A percentile compares a stretch with the other conserved stretches of the same genome.
These are phyloP conservation scores for Eupsilia transversa DNA, from an alignment of 2,888 invertebrate genomes.

Conservation along the genomic window DNA sequence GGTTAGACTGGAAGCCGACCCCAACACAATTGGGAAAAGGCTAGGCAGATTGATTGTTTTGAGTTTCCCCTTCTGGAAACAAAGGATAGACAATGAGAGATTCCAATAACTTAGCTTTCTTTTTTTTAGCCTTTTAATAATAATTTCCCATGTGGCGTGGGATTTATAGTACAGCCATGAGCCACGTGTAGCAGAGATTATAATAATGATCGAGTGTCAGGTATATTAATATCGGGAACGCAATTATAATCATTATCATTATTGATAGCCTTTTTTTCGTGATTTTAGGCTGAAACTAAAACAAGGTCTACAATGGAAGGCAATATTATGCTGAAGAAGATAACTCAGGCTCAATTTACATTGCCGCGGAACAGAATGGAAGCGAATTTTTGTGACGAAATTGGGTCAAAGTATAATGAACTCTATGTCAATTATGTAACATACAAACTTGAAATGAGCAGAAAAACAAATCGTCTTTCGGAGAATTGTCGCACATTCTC, in stretches of 20 bases:
- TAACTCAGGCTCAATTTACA: too few relatives aligned
- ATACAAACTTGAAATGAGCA: too few relatives aligned
- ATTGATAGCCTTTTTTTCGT: not conserved
- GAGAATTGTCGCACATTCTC: too few relatives aligned
- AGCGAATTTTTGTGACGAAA: too few relatives aligned
- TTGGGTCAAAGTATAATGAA: too few relatives aligned
- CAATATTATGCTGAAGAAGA: not conserved
- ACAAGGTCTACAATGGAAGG: not conserved
- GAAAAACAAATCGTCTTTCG: too few relatives aligned
- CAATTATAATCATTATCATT: not conserved
- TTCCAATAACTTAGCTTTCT: constrained; percentile 1
- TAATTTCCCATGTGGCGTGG: constrained; percentile 7
- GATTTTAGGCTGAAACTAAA: not conserved
- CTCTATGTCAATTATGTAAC: too few relatives aligned
- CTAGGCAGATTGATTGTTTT: too few relatives aligned
- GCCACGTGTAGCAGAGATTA: constrained; percentile 12
- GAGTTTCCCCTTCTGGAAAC: not conserved
- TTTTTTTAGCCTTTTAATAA: too few relatives aligned
- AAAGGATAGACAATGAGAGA: not conserved
- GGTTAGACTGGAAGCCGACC: too few relatives aligned
- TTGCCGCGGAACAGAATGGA: too few relatives aligned
- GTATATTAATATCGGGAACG: constrained; percentile 5
- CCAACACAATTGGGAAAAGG: too few relatives aligned
- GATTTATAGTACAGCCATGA: constrained; percentile 1
- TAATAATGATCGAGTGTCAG: constrained; percentile 21